Conservation (phyloP, 2,113 vertebrate species). For the Epinephelus lanceolatus region DNA sequence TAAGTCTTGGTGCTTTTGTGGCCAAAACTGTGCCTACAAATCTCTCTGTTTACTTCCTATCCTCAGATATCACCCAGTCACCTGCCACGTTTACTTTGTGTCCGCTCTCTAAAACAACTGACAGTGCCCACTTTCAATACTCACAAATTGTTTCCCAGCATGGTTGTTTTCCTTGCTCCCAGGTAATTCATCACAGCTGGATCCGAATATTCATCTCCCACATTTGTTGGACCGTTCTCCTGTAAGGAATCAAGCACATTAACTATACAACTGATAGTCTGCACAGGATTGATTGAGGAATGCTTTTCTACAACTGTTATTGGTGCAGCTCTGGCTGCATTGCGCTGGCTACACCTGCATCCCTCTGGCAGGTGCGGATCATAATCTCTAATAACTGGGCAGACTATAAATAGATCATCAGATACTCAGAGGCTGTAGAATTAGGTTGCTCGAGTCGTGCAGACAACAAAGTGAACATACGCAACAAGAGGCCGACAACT, state of each 20-base stretch:
- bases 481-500: constrained; percentile 24
- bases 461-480: constrained; percentile 40
- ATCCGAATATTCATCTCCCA: constrained; percentile 94
- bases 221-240: constrained; percentile 95
- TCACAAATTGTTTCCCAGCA: constrained; percentile 98
- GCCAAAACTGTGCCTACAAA: not conserved
- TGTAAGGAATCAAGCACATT: constrained; percentile 73
- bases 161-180: constrained; percentile 90
- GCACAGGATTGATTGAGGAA: not conserved
- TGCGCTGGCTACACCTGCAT: constrained; percentile 34
- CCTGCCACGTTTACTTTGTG: not conserved
- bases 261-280: not conserved
- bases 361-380: constrained; percentile 59
- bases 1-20: not conserved
- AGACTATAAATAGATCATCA: constrained; percentile 71
- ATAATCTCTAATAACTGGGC: constrained; percentile 63
- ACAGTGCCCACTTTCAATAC: constrained; percentile 63
- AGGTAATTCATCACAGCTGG: constrained; percentile 90
- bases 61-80: not conserved
- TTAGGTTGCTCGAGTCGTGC: constrained; percentile 38
- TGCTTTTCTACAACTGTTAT: not conserved
- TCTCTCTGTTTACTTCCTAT: not conserved
- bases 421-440: constrained; percentile 32
- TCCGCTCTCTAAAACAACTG: not conserved
- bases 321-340: not conserved